Conservation (phyloP, 1,140 invertebrate species). For the Maconellicoccus hirsutus region DNA sequence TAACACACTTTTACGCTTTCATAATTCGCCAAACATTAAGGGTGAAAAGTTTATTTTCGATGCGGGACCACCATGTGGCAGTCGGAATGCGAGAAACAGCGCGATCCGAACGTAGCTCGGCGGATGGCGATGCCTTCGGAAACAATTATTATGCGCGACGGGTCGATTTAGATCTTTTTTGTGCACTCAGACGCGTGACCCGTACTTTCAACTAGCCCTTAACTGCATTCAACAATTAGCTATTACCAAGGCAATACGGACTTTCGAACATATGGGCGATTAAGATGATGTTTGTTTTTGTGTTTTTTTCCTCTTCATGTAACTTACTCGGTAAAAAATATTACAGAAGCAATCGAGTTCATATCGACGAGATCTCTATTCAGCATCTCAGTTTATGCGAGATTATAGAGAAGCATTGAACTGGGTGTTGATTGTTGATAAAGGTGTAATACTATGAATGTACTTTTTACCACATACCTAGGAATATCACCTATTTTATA, state of each 20-base stretch:
- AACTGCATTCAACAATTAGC: slow-evolving; percentile 11
- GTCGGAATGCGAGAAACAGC: slow-evolving; percentile 8
- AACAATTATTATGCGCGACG: slow-evolving; percentile 14
- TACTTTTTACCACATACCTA: too few species aligned
- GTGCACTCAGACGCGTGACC: slow-evolving; percentile 18
- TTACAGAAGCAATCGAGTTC: too few species aligned
- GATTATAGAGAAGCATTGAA: too few species aligned
- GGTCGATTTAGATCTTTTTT: slow-evolving; percentile 20
- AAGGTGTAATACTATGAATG: too few species aligned
- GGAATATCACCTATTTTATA: too few species aligned
- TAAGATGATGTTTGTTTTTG: background rate
- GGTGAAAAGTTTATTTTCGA: background rate
- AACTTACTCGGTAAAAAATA: too few species aligned
- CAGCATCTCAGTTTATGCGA: too few species aligned
- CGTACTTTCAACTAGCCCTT: slow-evolving; percentile 17
- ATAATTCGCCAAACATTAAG: background rate
- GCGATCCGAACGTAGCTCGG: background rate
- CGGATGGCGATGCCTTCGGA: slow-evolving; percentile 17
- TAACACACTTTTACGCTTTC: background rate
- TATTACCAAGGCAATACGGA: background rate
- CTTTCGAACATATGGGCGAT: background rate
- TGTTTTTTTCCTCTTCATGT: background rate
- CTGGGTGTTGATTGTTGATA: too few species aligned
- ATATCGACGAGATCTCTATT: too few species aligned
- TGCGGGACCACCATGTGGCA: slow-evolving; percentile 20